Evolutionary conservation across 2,113 vertebrate genomes (phyloP).

Genomic region (Cichladusa arquata): DNA sequence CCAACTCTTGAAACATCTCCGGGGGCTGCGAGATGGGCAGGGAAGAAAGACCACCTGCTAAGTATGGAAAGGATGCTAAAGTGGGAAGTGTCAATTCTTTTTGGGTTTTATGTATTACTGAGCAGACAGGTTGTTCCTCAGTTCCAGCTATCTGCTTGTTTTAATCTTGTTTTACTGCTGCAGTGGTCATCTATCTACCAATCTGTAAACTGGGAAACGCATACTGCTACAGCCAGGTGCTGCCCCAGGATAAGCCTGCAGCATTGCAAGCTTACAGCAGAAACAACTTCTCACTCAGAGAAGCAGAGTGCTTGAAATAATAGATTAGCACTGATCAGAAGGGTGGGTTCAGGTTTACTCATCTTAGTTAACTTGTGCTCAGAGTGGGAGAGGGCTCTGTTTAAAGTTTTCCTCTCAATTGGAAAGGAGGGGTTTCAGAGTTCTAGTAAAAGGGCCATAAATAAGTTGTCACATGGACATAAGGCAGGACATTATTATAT

Average conservation of each 20-base stretch:
- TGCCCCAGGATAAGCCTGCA: neutral
- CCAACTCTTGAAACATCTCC: neutral
- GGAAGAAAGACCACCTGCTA: neutral
- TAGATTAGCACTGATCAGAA: neutral
- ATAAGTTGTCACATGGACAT: neutral
- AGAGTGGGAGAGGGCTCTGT: rapidly evolving
- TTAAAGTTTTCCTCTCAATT: neutral
- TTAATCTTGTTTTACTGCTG: neutral
- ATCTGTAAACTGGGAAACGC: neutral
- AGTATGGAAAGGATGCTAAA: neutral
- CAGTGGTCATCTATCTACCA: neutral
- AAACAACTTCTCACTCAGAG: neutral
- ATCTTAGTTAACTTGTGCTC: neutral
- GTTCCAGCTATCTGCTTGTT: neutral
- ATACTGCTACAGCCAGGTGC: neutral
- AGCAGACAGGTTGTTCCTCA: neutral
- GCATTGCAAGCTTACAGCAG: neutral
- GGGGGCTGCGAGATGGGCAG: neutral
- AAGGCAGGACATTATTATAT: neutral
- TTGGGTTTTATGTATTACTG: neutral
- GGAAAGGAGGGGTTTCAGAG: neutral
- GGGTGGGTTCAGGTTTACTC: neutral
- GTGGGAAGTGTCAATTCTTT: neutral
- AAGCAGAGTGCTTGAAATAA: neutral
- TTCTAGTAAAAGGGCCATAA: neutral